Evolutionary conservation across 2,113 vertebrate genomes (phyloP), one percentile per base, ranked within the genome.

Genomic region (Lepisosteus oculatus): DNA sequence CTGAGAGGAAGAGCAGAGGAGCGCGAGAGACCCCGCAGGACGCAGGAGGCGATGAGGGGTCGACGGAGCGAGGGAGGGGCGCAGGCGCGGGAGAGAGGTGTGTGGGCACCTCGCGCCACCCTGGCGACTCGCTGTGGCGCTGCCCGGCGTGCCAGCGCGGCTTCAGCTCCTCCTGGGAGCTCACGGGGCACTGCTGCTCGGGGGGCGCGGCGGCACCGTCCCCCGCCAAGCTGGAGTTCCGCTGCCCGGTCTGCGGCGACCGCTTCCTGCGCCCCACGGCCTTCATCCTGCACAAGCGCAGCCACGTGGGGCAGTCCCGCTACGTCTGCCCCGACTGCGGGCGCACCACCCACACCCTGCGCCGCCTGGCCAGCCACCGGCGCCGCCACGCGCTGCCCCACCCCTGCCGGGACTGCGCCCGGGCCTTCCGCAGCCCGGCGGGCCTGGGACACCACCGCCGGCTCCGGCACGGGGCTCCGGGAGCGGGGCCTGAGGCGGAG

Each of bases 221-320:
- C 41, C 11, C 8, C 62, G 5, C 15, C 62, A 66, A 59, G 45
- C 43, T 69, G 54, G 67, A 70, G 43, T 74, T 70, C 43, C 11
- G 67, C 12, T 76, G 74, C 47, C 74, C 74, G 0, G 74, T 76
- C 69, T 76, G 74, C 43, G 74, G 74, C 6, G 74, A 76, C 42
- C 74, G 65, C 45, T 76, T 76, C 66, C 56, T 71, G 65, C 17
- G 69, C 14, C 74, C 69, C 45, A 76, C 74, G 13, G 74, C 74
- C 59, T 76, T 76, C 70, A 76, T 76, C 57, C 61, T 76, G 74
- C 74, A 81, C 11, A 13, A 63, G 56, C 43, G 44, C 4, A 72
- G 69, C 43, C 72, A 89, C 55, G 55, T 77, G 14, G 71, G 71
- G 11, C 75, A 77, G 43, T 73, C 75, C 3, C 59, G 65, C 47